phyloP scores from a whole-genome alignment of 92 coral and sea anemone genomes.

The Porites rus region DNA sequence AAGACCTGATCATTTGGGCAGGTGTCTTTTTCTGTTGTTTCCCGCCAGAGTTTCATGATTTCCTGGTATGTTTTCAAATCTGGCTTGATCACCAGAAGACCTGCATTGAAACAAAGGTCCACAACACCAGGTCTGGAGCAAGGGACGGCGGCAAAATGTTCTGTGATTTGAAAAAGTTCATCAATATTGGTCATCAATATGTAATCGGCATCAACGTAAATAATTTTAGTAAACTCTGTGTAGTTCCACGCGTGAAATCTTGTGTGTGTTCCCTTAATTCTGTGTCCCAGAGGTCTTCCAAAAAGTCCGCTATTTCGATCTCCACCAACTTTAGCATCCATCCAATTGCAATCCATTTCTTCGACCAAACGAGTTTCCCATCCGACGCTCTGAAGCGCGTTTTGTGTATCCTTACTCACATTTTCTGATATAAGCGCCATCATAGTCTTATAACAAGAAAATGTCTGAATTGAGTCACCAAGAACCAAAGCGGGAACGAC shows the following conservation, averaged over 20 bases:
- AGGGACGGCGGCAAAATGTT: slow-evolving; percentile 27
- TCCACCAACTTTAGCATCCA: slow-evolving; percentile 58
- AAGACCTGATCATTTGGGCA: slow-evolving; percentile 67
- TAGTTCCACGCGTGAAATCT: slow-evolving; percentile 80
- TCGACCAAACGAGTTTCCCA: slow-evolving; percentile 57
- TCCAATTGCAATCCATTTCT: slow-evolving; percentile 76
- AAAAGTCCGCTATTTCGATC: not conserved
- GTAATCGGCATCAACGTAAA: slow-evolving; percentile 71
- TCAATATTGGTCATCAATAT: slow-evolving; percentile 68
- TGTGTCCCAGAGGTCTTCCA: slow-evolving; percentile 14
- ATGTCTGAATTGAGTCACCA: not conserved
- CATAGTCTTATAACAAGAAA: not conserved
- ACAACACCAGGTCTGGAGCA: slow-evolving; percentile 74
- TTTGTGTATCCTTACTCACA: not conserved
- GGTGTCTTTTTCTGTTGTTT: slow-evolving; percentile 18
- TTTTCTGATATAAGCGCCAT: not conserved
- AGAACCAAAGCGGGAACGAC: slow-evolving; percentile 26
- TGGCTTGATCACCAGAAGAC: slow-evolving; percentile 65
- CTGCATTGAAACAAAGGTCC: slow-evolving; percentile 84
- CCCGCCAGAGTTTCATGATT: slow-evolving; percentile 19
- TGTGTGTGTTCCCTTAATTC: slow-evolving; percentile 78
- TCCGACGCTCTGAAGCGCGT: slow-evolving; percentile 47
- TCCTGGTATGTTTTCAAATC: not conserved
- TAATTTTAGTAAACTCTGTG: slow-evolving; percentile 65
- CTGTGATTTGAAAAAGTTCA: slow-evolving; percentile 68